Conservation (phyloP, 2,888 invertebrate genomes). For the Xanthorhoe spadicearia region DNA sequence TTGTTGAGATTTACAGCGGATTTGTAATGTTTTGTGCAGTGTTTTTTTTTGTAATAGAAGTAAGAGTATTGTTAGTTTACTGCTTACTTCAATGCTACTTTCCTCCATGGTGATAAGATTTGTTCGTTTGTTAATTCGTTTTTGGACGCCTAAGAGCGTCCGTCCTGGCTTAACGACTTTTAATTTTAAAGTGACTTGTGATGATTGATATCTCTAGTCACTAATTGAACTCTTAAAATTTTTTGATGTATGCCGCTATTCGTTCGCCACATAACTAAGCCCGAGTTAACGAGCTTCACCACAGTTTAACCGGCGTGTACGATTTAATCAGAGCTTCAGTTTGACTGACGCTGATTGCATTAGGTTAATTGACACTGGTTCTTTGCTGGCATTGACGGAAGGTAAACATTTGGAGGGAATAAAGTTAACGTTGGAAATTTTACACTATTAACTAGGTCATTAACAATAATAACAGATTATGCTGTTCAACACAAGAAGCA, state of each 20-base stretch:
- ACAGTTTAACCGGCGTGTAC: not conserved
- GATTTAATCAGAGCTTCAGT: conserved; percentile 36
- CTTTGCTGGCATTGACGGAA: conserved; percentile 39
- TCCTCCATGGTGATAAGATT: no score
- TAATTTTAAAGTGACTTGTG: no score
- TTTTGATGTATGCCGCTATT: no score
- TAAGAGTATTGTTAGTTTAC: no score
- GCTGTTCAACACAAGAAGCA: no score
- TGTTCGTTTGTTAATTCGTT: no score
- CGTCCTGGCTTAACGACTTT: no score
- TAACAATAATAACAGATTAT: no score
- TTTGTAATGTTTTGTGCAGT: not conserved
- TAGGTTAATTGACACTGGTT: conserved; percentile 47
- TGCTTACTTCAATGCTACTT: no score
- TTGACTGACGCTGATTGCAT: conserved; percentile 59
- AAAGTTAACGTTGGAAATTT: not conserved
- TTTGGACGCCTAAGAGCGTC: no score
- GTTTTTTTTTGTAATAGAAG: not conserved
- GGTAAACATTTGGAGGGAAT: conserved; percentile 20
- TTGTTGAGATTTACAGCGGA: not conserved
- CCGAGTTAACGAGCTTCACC: not conserved
- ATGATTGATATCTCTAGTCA: no score
- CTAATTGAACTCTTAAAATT: no score
- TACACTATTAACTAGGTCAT: not conserved
- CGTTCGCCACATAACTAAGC: not conserved